Percentiles rank a stretch among this genome's conserved stretches.
These are phyloP conservation scores for Brachionus paranguensis DNA, from an alignment of 1,140 invertebrate genomes.

Conservation along the genomic window DNA sequence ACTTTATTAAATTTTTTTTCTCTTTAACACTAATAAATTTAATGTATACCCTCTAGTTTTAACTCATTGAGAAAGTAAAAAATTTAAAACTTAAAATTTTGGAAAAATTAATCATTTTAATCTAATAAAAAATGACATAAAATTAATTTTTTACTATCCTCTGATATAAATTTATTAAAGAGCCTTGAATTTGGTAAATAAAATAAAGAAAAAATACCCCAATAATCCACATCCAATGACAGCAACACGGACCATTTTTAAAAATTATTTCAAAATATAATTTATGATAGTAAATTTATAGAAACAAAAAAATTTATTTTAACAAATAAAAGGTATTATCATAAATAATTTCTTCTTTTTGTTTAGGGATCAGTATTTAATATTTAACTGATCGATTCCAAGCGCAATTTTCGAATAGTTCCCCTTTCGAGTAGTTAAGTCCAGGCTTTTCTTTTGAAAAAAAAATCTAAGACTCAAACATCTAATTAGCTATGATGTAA, in stretches of 20 bases:
- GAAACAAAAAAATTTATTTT: background rate
- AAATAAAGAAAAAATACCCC: constrained; percentile 50
- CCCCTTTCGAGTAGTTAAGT: background rate
- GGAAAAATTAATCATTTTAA: too few species aligned
- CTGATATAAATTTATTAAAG: background rate
- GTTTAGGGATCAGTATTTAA: background rate
- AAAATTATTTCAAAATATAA: background rate
- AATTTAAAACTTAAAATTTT: too few species aligned
- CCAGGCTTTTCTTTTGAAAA: background rate
- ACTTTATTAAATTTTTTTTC: too few species aligned
- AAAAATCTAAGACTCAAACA: background rate
- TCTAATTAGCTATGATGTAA: background rate
- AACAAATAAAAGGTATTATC: background rate
- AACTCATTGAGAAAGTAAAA: too few species aligned
- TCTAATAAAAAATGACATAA: background rate
- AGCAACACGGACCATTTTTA: constrained; percentile 55
- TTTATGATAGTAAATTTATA: background rate
- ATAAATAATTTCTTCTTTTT: background rate
- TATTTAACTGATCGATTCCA: background rate
- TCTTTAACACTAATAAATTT: too few species aligned
- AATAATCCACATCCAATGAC: constrained; percentile 56
- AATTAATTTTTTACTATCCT: background rate
- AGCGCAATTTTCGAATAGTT: background rate
- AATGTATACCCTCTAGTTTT: too few species aligned
- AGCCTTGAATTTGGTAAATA: background rate